A percentile compares a stretch with the other conserved stretches of the same genome.
Evolutionary conservation across 2,888 invertebrate species (phyloP).

Genomic region (Notodonta ziczac): DNA sequence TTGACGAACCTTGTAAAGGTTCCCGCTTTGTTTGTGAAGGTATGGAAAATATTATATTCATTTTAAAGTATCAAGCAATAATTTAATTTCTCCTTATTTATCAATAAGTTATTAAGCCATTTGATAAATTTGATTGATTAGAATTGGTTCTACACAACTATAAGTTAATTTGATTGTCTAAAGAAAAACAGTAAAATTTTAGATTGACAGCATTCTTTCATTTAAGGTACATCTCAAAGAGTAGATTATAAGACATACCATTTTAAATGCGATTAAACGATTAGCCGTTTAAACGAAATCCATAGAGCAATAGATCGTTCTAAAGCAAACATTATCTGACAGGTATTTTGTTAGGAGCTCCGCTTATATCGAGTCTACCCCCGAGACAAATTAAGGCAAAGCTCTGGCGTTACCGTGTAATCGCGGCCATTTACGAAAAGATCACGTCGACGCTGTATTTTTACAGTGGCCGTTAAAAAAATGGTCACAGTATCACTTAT

Average conservation of each 20-base stretch:
- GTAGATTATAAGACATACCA: no score
- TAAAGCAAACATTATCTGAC: slow-evolving; percentile 49
- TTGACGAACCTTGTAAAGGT: background rate
- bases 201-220: no score
- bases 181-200: no score
- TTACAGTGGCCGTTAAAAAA: slow-evolving; percentile 52
- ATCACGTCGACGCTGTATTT: slow-evolving; percentile 55
- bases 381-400: slow-evolving; percentile 48
- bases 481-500: slow-evolving; percentile 29
- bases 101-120: no score
- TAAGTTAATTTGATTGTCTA: no score
- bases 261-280: slow-evolving; percentile 14
- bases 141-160: no score
- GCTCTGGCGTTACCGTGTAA: slow-evolving; percentile 46
- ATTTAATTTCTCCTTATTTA: no score
- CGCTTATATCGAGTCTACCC: slow-evolving; percentile 48
- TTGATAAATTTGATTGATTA: no score
- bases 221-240: no score
- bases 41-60: no score
- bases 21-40: background rate
- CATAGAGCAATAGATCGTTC: slow-evolving; percentile 28
- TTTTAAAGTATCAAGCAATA: no score
- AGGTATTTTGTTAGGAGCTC: slow-evolving; percentile 52
- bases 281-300: slow-evolving; percentile 30
- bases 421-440: slow-evolving; percentile 60